These are phyloP conservation scores for Labia minor DNA, from an alignment of 2,888 invertebrate genomes.

Conservation along the genomic window DNA sequence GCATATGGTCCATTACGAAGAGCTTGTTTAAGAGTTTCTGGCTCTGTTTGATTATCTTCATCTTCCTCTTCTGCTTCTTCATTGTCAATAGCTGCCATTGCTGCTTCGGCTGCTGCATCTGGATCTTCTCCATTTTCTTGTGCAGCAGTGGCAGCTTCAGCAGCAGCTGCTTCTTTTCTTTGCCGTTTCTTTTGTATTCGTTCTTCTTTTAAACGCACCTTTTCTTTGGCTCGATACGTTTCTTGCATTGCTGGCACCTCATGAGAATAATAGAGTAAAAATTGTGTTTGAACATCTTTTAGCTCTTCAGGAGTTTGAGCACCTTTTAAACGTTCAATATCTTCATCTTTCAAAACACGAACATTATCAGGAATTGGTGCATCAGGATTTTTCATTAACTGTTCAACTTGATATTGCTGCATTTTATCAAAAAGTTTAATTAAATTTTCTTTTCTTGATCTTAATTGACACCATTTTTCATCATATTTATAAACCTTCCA, in stretches of 20 bases:
- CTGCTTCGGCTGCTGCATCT: conserved; percentile 47
- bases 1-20: conserved; percentile 79
- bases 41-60: conserved; percentile 30
- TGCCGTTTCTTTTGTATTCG: conserved; percentile 35
- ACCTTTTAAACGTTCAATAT: conserved; percentile 59
- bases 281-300: conserved; percentile 86
- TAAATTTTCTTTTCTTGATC: conserved; percentile 72
- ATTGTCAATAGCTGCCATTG: conserved; percentile 39
- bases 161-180: conserved; percentile 32
- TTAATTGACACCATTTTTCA: conserved; percentile 71
- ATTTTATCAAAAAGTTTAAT: conserved; percentile 77
- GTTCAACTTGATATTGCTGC: conserved; percentile 79
- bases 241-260: conserved; percentile 77
- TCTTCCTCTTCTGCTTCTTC: conserved; percentile 45
- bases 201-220: conserved; percentile 48
- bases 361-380: conserved; percentile 74
- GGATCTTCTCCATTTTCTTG: conserved; percentile 52
- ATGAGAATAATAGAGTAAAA: conserved; percentile 80
- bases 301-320: conserved; percentile 84
- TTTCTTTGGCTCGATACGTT: conserved; percentile 53
- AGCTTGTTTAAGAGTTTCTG: conserved; percentile 67
- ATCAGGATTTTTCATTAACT: conserved; percentile 68
- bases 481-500: conserved; percentile 98
- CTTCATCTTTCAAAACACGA: conserved; percentile 71
- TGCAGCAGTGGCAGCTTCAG: conserved; percentile 28